Conservation (phyloP, 2,888 invertebrate species). For the Pyrochroa serraticornis region DNA sequence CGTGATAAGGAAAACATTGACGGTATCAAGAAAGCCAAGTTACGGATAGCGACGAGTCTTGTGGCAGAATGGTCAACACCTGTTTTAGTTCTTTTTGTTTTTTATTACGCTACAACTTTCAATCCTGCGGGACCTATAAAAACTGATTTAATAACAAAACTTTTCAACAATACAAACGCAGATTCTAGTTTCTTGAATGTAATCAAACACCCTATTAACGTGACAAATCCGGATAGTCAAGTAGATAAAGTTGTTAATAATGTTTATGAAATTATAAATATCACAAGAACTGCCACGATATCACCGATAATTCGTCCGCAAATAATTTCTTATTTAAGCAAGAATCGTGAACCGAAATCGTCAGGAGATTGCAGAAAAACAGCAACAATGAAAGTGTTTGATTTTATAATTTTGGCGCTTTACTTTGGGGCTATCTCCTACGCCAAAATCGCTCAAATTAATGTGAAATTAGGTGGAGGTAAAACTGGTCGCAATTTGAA, state of each 20-base stretch:
- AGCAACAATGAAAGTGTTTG: background rate
- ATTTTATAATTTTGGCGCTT: slow-evolving; percentile 43
- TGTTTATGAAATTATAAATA: slow-evolving; percentile 47
- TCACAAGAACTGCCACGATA: slow-evolving; percentile 18
- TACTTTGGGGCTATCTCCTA: slow-evolving; percentile 47
- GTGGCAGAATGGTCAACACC: slow-evolving; percentile 39
- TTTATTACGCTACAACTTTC: slow-evolving; percentile 36
- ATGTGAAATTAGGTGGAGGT: slow-evolving; percentile 32
- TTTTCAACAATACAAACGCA: slow-evolving; percentile 30
- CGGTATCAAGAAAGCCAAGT: slow-evolving; percentile 7
- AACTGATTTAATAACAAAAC: slow-evolving; percentile 16
- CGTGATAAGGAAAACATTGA: background rate
- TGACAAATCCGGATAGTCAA: slow-evolving; percentile 39
- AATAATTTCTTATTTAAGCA: background rate
- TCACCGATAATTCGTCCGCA: slow-evolving; percentile 12
- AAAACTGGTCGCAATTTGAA: slow-evolving; percentile 35
- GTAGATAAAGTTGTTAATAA: slow-evolving; percentile 45
- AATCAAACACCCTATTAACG: slow-evolving; percentile 43
- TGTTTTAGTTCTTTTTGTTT: slow-evolving; percentile 34
- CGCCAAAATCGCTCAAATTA: slow-evolving; percentile 42
- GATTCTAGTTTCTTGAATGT: slow-evolving; percentile 37
- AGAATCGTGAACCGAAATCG: slow-evolving; percentile 5
- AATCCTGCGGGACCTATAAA: no score
- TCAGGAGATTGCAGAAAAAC: slow-evolving; percentile 3
- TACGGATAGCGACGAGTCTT: slow-evolving; percentile 3